These are phyloP conservation scores for Vollenhovia emeryi DNA, from an alignment of 1,140 invertebrate genomes.

Conservation along the genomic window DNA sequence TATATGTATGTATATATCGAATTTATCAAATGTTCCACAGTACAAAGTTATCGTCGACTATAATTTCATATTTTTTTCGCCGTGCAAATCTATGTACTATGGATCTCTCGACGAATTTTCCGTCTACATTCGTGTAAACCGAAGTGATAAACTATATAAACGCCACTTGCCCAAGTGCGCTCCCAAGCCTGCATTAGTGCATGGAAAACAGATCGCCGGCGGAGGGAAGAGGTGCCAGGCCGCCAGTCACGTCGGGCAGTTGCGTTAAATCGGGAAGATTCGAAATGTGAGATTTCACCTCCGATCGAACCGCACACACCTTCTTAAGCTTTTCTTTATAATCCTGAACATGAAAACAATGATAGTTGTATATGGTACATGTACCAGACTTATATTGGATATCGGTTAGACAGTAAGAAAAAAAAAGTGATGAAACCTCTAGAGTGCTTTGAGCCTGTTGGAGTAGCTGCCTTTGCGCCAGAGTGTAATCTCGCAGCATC, in stretches of 20 bases:
- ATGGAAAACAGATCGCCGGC: slow-evolving; percentile 96
- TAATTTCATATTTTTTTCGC: slow-evolving; percentile 12
- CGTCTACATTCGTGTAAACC: slow-evolving; percentile 32
- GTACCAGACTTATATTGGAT: not conserved
- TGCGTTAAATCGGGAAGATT: slow-evolving; percentile 96
- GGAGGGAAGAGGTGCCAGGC: slow-evolving; percentile 95
- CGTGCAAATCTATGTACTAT: slow-evolving; percentile 59
- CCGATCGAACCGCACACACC: slow-evolving; percentile 92
- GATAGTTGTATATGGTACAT: not conserved
- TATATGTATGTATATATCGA: slow-evolving; percentile 21
- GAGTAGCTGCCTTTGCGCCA: slow-evolving; percentile 93
- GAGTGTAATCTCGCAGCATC: slow-evolving; percentile 95
- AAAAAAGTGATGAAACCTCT: slow-evolving; percentile 87
- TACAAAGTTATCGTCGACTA: slow-evolving; percentile 56
- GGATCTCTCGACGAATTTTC: slow-evolving; percentile 11
- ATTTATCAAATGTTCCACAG: slow-evolving; percentile 63
- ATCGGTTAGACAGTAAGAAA: not conserved
- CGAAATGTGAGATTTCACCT: slow-evolving; percentile 96
- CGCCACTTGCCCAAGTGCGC: slow-evolving; percentile 2
- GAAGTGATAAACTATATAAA: slow-evolving; percentile 48
- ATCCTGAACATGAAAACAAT: slow-evolving; percentile 88
- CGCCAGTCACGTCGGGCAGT: slow-evolving; percentile 95
- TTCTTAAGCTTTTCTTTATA: slow-evolving; percentile 95
- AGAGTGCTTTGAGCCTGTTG: slow-evolving; percentile 93
- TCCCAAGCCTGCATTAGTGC: slow-evolving; percentile 76